phyloP scores from a whole-genome alignment of 2,888 invertebrate species.

The Rhopalosiphum nymphaeae region DNA sequence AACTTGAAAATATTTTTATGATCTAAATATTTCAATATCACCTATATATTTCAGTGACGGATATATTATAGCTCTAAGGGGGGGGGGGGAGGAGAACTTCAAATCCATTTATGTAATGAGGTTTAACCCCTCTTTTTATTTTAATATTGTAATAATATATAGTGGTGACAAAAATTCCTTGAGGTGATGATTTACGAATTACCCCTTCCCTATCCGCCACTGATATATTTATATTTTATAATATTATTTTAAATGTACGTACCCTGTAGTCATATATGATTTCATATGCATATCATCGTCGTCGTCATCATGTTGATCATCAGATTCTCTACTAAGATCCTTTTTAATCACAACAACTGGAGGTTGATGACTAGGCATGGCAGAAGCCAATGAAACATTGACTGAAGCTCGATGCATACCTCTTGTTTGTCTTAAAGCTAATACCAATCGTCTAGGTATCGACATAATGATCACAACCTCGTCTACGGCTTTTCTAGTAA shows the following conservation, averaged over 20 bases:
- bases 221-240: neutral
- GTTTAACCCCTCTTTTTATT: no score
- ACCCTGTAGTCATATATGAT: constrained; percentile 62
- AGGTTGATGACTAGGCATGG: constrained; percentile 74
- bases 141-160: no score
- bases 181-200: no score
- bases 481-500: constrained; percentile 96
- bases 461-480: constrained; percentile 99
- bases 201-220: no score
- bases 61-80: no score
- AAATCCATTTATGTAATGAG: no score
- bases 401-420: constrained; percentile 73
- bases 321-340: constrained; percentile 86
- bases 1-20: neutral
- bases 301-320: constrained; percentile 71
- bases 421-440: constrained; percentile 90
- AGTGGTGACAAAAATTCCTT: no score
- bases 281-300: constrained; percentile 66
- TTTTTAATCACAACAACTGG: constrained; percentile 91
- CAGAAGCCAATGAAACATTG: constrained; percentile 73
- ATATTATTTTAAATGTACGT: neutral
- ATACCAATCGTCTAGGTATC: constrained; percentile 93
- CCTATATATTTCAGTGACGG: no score
- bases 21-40: neutral
- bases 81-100: no score